Percentiles rank a stretch among this genome's conserved stretches.
phyloP scores from a whole-genome alignment of 2,888 invertebrate species.

The Ophioninae sp. region DNA sequence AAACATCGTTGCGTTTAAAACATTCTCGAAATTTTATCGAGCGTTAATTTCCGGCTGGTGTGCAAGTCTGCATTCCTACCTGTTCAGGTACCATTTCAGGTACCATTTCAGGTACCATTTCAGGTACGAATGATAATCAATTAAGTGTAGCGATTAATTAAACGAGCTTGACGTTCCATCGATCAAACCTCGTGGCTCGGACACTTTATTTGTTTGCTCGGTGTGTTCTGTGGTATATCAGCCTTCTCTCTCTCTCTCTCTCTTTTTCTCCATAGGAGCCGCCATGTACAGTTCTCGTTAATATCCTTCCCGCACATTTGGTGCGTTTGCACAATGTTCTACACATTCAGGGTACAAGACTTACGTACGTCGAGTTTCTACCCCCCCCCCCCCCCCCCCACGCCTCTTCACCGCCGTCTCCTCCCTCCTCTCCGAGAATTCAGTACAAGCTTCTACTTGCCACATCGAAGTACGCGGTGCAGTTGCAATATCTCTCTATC shows the following conservation, averaged over 20 bases:
- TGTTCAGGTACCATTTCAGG: no score
- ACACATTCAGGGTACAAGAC: no score
- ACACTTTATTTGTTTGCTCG: constrained; percentile 45
- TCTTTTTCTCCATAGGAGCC: no score
- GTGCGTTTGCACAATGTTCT: no score
- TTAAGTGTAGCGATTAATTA: background rate
- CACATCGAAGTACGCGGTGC: constrained; percentile 12
- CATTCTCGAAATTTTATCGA: no score
- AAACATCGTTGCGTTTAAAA: no score
- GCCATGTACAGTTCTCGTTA: no score
- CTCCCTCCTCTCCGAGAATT: background rate
- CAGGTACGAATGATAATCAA: background rate
- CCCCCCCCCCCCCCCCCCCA: background rate
- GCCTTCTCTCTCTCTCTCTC: background rate
- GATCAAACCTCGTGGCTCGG: constrained; percentile 15
- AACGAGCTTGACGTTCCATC: background rate
- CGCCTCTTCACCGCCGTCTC: background rate
- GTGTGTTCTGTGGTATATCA: constrained; percentile 29
- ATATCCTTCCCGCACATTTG: no score
- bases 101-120: no score
- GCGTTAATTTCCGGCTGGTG: no score
- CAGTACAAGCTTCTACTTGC: constrained; percentile 14
- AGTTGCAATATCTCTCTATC: constrained; percentile 1
- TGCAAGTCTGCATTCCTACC: no score
- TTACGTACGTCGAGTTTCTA: no score